Base-by-base conservation (phyloP, 2,888 invertebrate species). In the Apantesis nais region DNA sequence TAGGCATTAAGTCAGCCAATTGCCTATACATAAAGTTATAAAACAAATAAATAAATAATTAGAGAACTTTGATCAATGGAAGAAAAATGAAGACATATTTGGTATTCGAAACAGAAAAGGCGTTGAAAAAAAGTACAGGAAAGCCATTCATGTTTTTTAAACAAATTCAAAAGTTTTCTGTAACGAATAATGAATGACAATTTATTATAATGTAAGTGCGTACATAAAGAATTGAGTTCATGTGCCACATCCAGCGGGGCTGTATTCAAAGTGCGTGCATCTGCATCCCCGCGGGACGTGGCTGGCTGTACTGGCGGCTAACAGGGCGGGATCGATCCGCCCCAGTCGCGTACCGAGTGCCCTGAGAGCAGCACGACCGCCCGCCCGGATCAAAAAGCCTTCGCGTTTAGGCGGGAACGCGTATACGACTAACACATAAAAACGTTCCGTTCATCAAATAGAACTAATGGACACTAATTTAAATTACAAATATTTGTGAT, bases 281-380 rank as follows among this genome's bases (percentile, higher is more conserved):
- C 93, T 93, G 93, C 94, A 94, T 93, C 94, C 94, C 94, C 91
- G 91, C 92, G 93, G 93, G 93, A 93, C 86, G 82, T 82, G 75
- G 79, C 77, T 83, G 85, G 86, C 75, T 82, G 81, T 84, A 80
- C 83, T 81, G 83, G 81, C 82, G 81, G 82, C 80, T 55, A 76
- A 79, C 85, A 88, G 90, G 91, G 90, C 88, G 89, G 89, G 87
- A 90, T 92, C 91, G 91, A 90, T 92, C 91, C 90, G 87, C 89
- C 90, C 92, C 93, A 94, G 94, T 93, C 91, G 90, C 85, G 89
- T 88, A 84, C 86, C 88, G 90, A 81, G 74, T 90, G 91, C 87
- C 86, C 87, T 80, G 78, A 80, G 81, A 83, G 82, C 81, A 83
- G 79, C 83, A 87, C 89, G 86, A 87, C 85, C 85, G 87, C 86